phyloP scores from a whole-genome alignment of 1,140 invertebrate species.

The Contarinia nasturtii region DNA sequence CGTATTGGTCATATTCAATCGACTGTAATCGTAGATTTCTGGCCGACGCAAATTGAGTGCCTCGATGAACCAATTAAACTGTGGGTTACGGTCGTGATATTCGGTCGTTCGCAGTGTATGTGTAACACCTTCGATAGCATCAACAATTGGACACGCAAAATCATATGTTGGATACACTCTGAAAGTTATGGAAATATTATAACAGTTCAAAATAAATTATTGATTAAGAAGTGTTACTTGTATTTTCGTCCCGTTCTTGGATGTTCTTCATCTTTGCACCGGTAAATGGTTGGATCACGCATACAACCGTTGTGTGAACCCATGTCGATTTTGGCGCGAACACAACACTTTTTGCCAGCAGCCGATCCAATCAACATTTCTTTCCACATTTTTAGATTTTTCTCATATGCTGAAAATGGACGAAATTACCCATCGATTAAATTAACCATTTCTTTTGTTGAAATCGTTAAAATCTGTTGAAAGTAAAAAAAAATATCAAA shows the following conservation, averaged over 20 bases:
- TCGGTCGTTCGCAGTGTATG: slow-evolving; percentile 95
- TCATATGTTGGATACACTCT: slow-evolving; percentile 99
- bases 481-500: slow-evolving; percentile 6
- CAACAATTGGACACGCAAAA: slow-evolving; percentile 98
- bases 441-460: slow-evolving; percentile 1
- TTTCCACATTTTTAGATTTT: slow-evolving; percentile 81
- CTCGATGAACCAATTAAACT: slow-evolving; percentile 94
- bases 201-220: slow-evolving; percentile 3
- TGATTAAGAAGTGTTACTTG: slow-evolving; percentile 39
- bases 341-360: slow-evolving; percentile 72
- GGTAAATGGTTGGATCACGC: slow-evolving; percentile 97
- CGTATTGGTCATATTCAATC: slow-evolving; percentile 94
- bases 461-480: slow-evolving; percentile 5
- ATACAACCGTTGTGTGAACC: slow-evolving; percentile 88
- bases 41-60: slow-evolving; percentile 73
- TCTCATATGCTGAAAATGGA: slow-evolving; percentile 46
- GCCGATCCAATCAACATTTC: slow-evolving; percentile 81
- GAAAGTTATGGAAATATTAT: slow-evolving; percentile 16
- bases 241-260: slow-evolving; percentile 86
- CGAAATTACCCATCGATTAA: slow-evolving; percentile 4
- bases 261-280: slow-evolving; percentile 93
- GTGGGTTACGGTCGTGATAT: slow-evolving; percentile 93
- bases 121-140: slow-evolving; percentile 91
- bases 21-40: slow-evolving; percentile 87
- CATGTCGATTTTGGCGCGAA: slow-evolving; percentile 97